Base-by-base conservation (phyloP, 2,113 vertebrate genomes). In the Nymphicus hollandicus region DNA sequence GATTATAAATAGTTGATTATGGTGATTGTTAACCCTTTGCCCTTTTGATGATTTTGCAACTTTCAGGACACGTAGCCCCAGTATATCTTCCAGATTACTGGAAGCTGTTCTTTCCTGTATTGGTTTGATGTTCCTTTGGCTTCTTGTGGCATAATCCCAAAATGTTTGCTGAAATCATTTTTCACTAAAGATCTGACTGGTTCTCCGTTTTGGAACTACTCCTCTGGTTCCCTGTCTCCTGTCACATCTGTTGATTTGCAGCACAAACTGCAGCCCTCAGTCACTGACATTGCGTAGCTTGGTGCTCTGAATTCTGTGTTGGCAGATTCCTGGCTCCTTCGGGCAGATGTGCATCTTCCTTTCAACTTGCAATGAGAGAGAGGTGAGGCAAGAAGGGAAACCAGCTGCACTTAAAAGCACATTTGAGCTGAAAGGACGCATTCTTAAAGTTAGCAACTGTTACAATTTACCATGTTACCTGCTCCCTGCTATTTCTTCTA, bases 351-450 rank as follows among this genome's bases (percentile, higher is more conserved):
- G 47, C 6, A 37, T 44, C 39, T 82, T 66, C 22, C 73, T 73
- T 52, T 60, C 39, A 64, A 1, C 17, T 39, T 74, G 29, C 43
- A 46, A 0, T 13, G 23, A 24, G 39, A 44, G 47, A 74, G 28
- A 70, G 16, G 17, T 31, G 82, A 88, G 55, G 55, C 22, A 63
- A 56, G 68, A 64, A 41, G 37, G 24, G n/a, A 69, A 78, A 56
- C 10, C 17, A 76, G 6, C 29, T 33, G 18, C 27, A 4, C n/a
- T 35, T 41, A 28, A 78, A 68, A 60, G 11, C 19, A n/a, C 17
- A 6, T 73, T 17, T 31, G 31, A 73, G 49, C n/a, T 0, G 1
- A 43, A 61, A 4, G 0, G 18, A 16, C 4, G 16, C 2, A 1
- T 33, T 11, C 29, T 50, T 69, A 1, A 46, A 35, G 35, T 43